Evolutionary conservation across 2,888 invertebrate species (phyloP).

Genomic region (Branchipolynoe longqiensis): DNA sequence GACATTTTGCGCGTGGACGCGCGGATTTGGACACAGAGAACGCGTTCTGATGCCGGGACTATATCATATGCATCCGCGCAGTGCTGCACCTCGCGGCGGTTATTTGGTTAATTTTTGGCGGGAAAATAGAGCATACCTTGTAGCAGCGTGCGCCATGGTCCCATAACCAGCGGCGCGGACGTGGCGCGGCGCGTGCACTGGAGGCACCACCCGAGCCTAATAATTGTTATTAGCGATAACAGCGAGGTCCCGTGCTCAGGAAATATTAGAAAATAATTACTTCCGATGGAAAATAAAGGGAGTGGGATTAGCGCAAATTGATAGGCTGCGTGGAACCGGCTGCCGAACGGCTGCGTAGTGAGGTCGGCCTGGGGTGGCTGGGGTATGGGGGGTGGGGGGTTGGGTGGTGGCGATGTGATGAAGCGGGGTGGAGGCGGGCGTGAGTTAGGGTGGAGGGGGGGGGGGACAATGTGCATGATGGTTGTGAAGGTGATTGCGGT

Average conservation of each 20-base stretch:
- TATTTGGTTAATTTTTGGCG: no score
- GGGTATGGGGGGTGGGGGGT: no score
- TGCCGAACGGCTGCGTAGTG: not conserved
- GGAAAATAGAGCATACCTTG: no score
- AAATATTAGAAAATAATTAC: constrained; percentile 57
- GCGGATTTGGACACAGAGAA: no score
- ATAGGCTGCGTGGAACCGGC: constrained; percentile 6
- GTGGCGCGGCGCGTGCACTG: not conserved
- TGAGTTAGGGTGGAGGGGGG: not conserved
- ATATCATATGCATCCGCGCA: no score
- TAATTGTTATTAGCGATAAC: constrained; percentile 56
- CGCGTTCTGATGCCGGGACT: no score
- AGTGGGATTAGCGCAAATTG: constrained; percentile 47
- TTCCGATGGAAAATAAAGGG: constrained; percentile 56
- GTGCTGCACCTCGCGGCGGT: no score
- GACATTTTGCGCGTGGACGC: no score
- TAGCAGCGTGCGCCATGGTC: no score
- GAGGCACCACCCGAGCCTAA: constrained; percentile 9
- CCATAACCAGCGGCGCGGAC: not conserved
- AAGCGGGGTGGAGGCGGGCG: not conserved
- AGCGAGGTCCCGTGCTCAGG: constrained; percentile 40
- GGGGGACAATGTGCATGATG: no score
- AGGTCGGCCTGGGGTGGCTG: no score
- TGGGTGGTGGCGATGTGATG: not conserved
- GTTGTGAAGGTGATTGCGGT: no score